A percentile compares a stretch with the other conserved stretches of the same genome.
These are phyloP conservation scores for Mimas tiliae DNA, from an alignment of 2,888 invertebrate species.

Conservation along the genomic window DNA sequence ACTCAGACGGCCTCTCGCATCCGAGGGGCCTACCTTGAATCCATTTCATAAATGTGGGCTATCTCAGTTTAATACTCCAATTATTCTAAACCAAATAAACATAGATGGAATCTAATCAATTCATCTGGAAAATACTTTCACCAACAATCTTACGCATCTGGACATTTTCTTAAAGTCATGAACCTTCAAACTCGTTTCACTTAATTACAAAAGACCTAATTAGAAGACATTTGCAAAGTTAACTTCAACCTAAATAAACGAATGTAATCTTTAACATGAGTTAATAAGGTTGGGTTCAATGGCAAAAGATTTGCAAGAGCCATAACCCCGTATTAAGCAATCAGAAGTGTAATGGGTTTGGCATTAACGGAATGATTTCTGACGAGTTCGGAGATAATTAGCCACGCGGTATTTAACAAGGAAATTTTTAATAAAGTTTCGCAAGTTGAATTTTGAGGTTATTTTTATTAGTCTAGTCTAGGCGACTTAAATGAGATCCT, in stretches of 20 bases:
- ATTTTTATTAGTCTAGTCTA: not conserved
- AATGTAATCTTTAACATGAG: not conserved
- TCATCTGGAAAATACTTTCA: conserved; percentile 49
- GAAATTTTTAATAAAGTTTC: conserved; percentile 8
- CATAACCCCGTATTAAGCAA: conserved; percentile 23
- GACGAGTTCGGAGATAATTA: conserved; percentile 36
- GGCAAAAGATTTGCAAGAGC: not conserved
- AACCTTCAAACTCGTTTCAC: conserved; percentile 56
- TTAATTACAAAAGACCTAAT: conserved; percentile 64
- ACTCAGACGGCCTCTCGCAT: too few species aligned
- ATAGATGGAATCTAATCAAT: conserved; percentile 16
- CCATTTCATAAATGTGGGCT: too few species aligned
- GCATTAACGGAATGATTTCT: conserved; percentile 51
- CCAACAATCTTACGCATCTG: conserved; percentile 65
- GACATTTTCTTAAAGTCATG: conserved; percentile 44
- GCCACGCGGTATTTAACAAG: conserved; percentile 19
- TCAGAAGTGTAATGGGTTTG: conserved; percentile 31
- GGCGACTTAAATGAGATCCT: not conserved
- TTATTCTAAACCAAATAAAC: not conserved
- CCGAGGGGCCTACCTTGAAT: too few species aligned
- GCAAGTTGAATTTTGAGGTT: not conserved
- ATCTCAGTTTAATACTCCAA: not conserved
- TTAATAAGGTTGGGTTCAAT: not conserved
- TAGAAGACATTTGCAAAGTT: conserved; percentile 40
- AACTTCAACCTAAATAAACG: not conserved